phyloP scores from a whole-genome alignment of 2,113 vertebrate species.

The Ictidomys tridecemlineatus region DNA sequence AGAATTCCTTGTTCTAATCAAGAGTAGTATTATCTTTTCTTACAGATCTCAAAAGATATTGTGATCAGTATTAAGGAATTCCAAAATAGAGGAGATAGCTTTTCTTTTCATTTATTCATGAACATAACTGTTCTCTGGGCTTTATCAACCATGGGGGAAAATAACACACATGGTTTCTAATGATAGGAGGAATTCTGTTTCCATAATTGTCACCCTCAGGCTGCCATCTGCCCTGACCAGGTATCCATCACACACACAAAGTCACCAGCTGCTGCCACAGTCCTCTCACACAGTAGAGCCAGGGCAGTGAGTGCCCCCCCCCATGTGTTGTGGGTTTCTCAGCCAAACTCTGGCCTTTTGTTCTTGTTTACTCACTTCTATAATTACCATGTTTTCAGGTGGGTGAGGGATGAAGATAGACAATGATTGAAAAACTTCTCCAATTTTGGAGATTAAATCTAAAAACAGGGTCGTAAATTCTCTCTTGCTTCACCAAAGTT shows the following conservation, averaged over 20 bases:
- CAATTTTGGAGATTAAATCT: neutral
- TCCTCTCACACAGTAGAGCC: neutral
- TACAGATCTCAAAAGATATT: neutral
- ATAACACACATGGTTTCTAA: neutral
- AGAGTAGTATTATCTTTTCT: neutral
- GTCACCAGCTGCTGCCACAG: neutral
- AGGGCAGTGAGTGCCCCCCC: too few species aligned
- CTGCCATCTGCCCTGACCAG: neutral
- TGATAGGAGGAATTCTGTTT: neutral
- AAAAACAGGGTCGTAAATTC: neutral
- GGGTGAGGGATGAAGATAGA: accelerated
- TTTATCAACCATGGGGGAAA: neutral
- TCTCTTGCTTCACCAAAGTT: neutral
- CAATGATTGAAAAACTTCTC: neutral
- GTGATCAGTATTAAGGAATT: neutral
- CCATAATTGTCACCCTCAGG: neutral
- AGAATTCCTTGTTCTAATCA: slow-evolving; percentile 48
- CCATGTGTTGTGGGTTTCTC: neutral
- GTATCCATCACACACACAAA: neutral
- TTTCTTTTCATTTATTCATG: neutral
- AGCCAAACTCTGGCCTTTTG: neutral
- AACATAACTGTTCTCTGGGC: neutral
- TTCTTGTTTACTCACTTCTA: neutral
- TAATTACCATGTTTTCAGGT: neutral
- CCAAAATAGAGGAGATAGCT: neutral